Percentiles rank a stretch among this genome's conserved stretches.
phyloP scores from a whole-genome alignment of 2,113 vertebrate species.

The Hystrix brachyura region DNA sequence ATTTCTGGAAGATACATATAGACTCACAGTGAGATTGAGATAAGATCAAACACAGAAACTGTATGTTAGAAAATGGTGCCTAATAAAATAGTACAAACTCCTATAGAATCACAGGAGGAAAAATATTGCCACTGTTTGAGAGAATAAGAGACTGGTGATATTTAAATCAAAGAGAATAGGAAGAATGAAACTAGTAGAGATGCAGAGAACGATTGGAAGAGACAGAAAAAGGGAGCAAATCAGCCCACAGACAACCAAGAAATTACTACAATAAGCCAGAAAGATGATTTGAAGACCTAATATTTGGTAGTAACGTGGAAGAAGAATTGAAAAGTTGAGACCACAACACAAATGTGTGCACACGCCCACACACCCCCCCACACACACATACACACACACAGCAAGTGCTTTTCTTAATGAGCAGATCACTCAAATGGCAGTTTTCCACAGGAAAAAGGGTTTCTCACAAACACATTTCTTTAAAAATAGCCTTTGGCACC shows the following conservation, averaged over 20 bases:
- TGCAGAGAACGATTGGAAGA: not conserved
- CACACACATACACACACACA: not conserved
- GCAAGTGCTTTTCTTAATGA: not conserved
- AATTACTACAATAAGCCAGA: not conserved
- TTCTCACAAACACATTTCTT: conserved; percentile 35
- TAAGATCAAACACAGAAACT: not conserved
- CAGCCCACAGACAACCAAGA: not conserved
- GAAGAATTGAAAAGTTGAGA: not conserved
- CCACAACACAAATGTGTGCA: not conserved
- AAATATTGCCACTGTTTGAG: not conserved
- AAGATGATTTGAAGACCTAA: not conserved
- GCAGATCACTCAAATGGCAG: not conserved
- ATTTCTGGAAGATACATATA: not conserved
- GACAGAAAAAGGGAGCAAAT: not conserved
- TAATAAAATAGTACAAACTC: not conserved
- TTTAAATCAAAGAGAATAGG: not conserved
- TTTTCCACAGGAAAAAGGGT: not conserved
- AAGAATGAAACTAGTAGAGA: not conserved
- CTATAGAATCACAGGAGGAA: not conserved
- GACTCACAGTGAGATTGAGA: not conserved
- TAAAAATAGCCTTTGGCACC: conserved; percentile 53
- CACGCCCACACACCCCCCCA: not conserved
- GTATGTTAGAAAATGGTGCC: not conserved
- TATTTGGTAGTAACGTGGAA: not conserved
- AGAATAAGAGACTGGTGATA: not conserved